Base-by-base conservation (phyloP, 2,888 invertebrate genomes). In the Erebia ligea region DNA sequence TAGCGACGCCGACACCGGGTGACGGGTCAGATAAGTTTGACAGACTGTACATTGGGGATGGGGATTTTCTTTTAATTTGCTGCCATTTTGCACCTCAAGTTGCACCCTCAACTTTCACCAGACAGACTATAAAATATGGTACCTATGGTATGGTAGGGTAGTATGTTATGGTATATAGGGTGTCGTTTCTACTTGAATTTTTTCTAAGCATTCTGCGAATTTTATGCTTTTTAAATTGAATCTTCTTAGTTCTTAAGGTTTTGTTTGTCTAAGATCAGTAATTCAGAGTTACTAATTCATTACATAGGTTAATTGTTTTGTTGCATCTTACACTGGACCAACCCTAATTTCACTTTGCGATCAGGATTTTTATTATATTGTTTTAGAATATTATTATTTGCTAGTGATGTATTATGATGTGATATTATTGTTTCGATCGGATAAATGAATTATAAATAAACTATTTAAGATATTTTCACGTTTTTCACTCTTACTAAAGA, bases 371-470 rank as follows among this genome's bases (percentile, higher is more conserved):
- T 64, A 21, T 10, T 50, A 50, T 21, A 9, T 25, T 64, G 52
- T 64, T 52, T 34, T 64, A 64, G 52, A 52, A 62, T 48, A 61
- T 61, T 59, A 34, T 34, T 57, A 25, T 19, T 67, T 48, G 58
- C 63, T 67, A 71, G 63, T 10, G 19, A 54, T 70, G 67, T 70
- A 67, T 59, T 72, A 59, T 68, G 70, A 70, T 74, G 74, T 74
- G 74, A 74, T 74, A 74, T 74, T 72, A 69, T 64, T 67, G 15
- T 68, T 72, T 67, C 34, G 72, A 62, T 62, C 9, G 74, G 72
- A 74, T 70, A 66, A 68, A 66, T 70, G 66, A 72, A 68, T n/a
- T 50, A 48, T 42, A 40, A 59, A 42, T 59, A 59, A 59, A 59
- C 40, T n/a, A 40, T 17, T 54, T 54, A 17, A 54, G 8, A 10